Conservation (phyloP, 2,797 vertebrate genomes). For the Myiothlypis chrysogaster region DNA sequence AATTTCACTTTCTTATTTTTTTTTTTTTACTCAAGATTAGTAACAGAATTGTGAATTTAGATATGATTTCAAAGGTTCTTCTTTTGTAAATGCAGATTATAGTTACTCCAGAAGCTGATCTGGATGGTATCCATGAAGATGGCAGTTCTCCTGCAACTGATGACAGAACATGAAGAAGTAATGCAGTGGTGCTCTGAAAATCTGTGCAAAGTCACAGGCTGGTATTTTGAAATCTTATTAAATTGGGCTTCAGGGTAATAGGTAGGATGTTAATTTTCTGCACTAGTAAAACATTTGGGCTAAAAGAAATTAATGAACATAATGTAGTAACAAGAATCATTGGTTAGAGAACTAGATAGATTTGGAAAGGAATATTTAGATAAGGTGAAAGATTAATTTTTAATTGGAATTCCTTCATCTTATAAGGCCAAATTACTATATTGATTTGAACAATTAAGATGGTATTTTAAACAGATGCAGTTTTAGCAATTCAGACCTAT, state of each 20-base stretch:
- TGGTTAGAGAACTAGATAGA: neutral
- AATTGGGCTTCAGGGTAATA: neutral
- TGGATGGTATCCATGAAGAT: neutral
- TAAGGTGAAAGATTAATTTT: neutral
- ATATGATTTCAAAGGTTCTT: neutral
- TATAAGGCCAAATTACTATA: neutral
- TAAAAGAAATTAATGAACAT: neutral
- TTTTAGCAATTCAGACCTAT: neutral
- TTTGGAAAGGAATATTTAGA: neutral
- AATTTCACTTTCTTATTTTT: neutral
- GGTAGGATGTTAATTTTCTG: neutral
- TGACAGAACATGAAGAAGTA: neutral
- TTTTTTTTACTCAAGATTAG: neutral
- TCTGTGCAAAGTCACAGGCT: neutral
- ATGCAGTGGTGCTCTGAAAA: neutral
- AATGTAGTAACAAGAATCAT: neutral
- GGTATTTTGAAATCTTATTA: neutral
- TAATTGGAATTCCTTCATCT: neutral
- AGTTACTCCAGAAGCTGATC: neutral
- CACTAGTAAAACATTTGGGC: neutral
- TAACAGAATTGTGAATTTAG: neutral
- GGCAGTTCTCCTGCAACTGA: neutral
- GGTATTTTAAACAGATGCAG: neutral
- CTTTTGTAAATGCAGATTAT: neutral
- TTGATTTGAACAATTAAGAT: neutral